A percentile compares a stretch with the other conserved stretches of the same genome.
Conservation (phyloP, 2,113 vertebrate genomes). For the Scophthalmus maximus region DNA sequence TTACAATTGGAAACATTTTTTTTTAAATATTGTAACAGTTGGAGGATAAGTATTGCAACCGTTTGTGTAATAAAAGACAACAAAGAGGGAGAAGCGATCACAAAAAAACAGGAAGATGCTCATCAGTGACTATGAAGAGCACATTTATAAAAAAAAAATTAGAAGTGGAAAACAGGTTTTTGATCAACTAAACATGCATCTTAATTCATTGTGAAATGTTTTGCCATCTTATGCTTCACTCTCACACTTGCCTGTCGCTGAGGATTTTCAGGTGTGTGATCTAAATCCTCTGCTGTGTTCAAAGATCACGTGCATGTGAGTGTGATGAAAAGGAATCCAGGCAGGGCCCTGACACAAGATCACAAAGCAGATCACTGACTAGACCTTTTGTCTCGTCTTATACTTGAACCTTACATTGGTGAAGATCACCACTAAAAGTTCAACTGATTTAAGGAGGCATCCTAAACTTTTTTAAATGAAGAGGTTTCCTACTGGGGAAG, state of each 20-base stretch:
- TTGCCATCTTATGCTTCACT: conserved; percentile 21
- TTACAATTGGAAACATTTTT: conserved; percentile 89
- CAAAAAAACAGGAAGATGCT: conserved; percentile 16
- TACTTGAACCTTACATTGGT: conserved; percentile 10
- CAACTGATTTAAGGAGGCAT: neutral
- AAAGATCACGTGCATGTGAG: neutral
- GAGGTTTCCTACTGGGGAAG: neutral
- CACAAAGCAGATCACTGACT: conserved; percentile 18
- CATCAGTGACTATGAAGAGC: conserved; percentile 41
- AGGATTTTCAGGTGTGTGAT: neutral
- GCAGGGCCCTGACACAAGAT: conserved; percentile 4
- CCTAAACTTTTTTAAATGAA: conserved; percentile 19
- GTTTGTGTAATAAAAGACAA: conserved; percentile 86
- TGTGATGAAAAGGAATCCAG: conserved; percentile 1
- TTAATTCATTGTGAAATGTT: conserved; percentile 30
- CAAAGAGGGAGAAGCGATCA: neutral
- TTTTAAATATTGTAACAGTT: conserved; percentile 88
- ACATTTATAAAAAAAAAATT: conserved; percentile 33
- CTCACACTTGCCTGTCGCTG: neutral
- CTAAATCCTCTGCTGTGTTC: neutral
- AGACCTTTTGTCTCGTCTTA: neutral
- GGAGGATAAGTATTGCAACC: conserved; percentile 88
- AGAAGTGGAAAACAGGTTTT: neutral
- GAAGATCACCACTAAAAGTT: neutral
- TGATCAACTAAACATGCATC: conserved; percentile 1